Evolutionary conservation across 1,140 invertebrate species (phyloP), one percentile per base, ranked within the genome.

Genomic region (Dinothrombium tinctorium): DNA sequence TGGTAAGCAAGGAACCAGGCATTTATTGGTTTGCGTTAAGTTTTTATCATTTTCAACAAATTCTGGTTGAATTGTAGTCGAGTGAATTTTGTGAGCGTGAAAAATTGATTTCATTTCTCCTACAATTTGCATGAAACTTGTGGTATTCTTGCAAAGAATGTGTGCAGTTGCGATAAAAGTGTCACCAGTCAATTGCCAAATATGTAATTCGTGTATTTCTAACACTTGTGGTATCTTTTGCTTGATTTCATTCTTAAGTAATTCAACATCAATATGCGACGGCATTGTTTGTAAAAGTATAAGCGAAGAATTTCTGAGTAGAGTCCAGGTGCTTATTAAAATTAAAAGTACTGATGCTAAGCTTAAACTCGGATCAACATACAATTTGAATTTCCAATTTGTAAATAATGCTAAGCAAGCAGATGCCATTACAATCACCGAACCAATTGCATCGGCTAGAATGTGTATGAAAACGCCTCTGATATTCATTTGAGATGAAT

Each of bases 401-500:
- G 81, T 86, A 25, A 74, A 60, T 76, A 76, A 82, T 17, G 92
- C 83, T 25, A 84, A 67, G 32, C 89, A 56, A 3, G 86, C 86
- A 37, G 87, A 21, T 14, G 66, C 55, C 19, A 98, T 78, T 4
- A 99, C 94, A 56, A 98, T 89, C 0, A 98, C 74, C 2, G 92
- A 98, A 35, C 72, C 71, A 26, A 94, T 60, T 19, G 90, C 90
- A 64, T 99, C 92, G 20, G 87, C 90, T 4, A 98, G 56, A 4
- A 98, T 77, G 60, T 99, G 94, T 32, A 99, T 65, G 56, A 96
- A 98, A 1, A 95, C 92, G 14, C 86, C 89, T 36, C 77, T 68
- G 80, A 95, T 95, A 55, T 99, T 99, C 73, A 98, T 76, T 53
- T 90, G 76, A 29, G n/a, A n/a, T n/a, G n/a, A n/a, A n/a, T n/a